These are phyloP conservation scores for Trachelus tabidus DNA, from an alignment of 2,888 invertebrate genomes.

Conservation along the genomic window DNA sequence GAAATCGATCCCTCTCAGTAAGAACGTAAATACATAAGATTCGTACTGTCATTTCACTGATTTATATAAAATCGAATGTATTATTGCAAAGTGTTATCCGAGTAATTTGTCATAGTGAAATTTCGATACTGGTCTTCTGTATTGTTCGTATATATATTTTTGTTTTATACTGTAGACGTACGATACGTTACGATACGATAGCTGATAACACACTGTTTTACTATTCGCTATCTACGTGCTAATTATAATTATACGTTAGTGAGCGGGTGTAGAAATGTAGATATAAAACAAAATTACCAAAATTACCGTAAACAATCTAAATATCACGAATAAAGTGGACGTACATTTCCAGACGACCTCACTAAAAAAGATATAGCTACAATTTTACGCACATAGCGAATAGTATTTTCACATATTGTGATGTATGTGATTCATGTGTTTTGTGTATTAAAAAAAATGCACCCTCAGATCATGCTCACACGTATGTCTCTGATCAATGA, in stretches of 20 bases:
- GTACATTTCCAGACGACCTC: not conserved
- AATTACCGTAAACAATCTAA: not conserved
- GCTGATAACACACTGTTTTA: not conserved
- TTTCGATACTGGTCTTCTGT: not conserved
- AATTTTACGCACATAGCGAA: not conserved
- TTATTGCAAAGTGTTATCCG: not conserved
- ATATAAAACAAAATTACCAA: not conserved
- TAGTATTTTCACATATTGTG: not conserved
- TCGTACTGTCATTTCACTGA: not conserved
- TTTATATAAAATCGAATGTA: not conserved
- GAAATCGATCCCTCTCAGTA: conserved; percentile 24
- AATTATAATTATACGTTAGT: not conserved
- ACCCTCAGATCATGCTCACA: not conserved
- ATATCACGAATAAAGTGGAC: not conserved
- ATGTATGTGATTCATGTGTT: not conserved
- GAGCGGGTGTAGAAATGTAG: not conserved
- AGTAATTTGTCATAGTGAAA: not conserved
- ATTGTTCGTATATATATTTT: not conserved
- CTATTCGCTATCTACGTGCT: not conserved
- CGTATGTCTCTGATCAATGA: not conserved
- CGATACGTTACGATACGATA: not conserved
- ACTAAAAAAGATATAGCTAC: not conserved
- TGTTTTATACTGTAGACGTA: not conserved
- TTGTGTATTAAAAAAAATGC: not conserved
- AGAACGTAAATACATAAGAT: conserved; percentile 6